Base-by-base conservation (phyloP, 1,140 invertebrate genomes). In the Eufriesea mexicana region DNA sequence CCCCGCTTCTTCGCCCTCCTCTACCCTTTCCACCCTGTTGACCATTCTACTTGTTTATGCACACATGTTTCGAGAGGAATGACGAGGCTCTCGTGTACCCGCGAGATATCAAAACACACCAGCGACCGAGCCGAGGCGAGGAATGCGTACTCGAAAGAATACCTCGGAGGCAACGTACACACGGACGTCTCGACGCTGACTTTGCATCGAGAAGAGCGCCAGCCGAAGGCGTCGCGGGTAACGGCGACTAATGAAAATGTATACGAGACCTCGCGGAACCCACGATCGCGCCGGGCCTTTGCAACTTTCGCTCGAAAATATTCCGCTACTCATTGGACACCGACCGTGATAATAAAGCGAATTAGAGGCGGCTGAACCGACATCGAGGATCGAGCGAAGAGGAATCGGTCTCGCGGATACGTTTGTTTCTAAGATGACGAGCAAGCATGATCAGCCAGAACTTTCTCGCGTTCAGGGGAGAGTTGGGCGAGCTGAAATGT, bases 21-120 rank as follows among this genome's bases (percentile, higher is more conserved):
- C 59, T 25, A 23, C 47, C 61, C 61, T 67, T 47, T 28, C 76
- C 23, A 55, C 55, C 55, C 73, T 59, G 47, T 76, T 67, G 81
- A 83, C 78, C 75, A 54, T 83, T 78, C 81, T 28, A 83, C 81
- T 78, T 83, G 84, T 72, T 86, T 79, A 84, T 76, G 85, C 84
- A 78, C 78, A 80, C 83, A 61, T 80, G 81, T 62, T 83, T n/a
- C 16, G 47, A 83, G 66, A 83, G 66, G 75, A 78, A 80, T 78
- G 78, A 75, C 74, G 74, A 61, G 59, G 84, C 80, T 71, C 62
- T 84, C 62, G 70, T 75, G 84, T 78, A 73, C 79, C 80, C 85
- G 61, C 80, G 85, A 79, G 81, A 87, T 81, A 87, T 87, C 81
- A 72, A 84, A 86, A 86, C 82, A 79, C 57, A 78, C 80, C 57